Conservation (phyloP, 2,113 vertebrate genomes). For the Nerophis ophidion region DNA sequence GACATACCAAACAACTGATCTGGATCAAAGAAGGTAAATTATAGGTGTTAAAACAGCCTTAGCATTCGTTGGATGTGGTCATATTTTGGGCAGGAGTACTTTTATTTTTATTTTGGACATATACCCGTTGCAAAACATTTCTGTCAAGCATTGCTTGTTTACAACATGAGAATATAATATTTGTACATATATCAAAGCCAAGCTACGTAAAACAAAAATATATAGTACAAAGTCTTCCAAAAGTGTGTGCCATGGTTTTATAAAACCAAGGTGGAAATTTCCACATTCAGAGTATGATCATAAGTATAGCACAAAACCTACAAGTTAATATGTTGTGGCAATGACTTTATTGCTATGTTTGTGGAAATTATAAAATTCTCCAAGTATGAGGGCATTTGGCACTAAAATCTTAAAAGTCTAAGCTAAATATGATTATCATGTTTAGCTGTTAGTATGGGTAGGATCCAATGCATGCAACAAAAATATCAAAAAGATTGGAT, state of each 20-base stretch:
- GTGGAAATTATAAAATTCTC: neutral
- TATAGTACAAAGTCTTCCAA: neutral
- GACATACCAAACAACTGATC: too few relatives aligned
- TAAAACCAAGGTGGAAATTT: neutral
- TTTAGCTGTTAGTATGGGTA: neutral
- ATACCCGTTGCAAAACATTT: neutral
- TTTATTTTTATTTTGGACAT: too few relatives aligned
- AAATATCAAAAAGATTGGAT: neutral
- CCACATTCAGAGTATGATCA: neutral
- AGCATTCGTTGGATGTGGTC: too few relatives aligned
- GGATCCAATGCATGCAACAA: neutral
- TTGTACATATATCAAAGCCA: neutral
- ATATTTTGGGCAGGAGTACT: too few relatives aligned
- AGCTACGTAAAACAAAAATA: neutral
- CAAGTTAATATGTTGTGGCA: conserved; percentile 1
- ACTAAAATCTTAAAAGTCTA: conserved; percentile 2
- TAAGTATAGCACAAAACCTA: neutral
- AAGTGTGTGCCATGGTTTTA: neutral
- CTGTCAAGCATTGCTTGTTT: conserved; percentile 4
- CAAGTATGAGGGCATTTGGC: neutral
- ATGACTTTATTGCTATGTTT: neutral
- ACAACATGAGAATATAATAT: conserved; percentile 4
- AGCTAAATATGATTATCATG: neutral
- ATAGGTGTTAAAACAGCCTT: too few relatives aligned
- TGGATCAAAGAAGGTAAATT: too few relatives aligned